Percentiles rank a stretch among this genome's conserved stretches.
phyloP scores from a whole-genome alignment of 2,797 vertebrate species.

The Sebastes reedi region DNA sequence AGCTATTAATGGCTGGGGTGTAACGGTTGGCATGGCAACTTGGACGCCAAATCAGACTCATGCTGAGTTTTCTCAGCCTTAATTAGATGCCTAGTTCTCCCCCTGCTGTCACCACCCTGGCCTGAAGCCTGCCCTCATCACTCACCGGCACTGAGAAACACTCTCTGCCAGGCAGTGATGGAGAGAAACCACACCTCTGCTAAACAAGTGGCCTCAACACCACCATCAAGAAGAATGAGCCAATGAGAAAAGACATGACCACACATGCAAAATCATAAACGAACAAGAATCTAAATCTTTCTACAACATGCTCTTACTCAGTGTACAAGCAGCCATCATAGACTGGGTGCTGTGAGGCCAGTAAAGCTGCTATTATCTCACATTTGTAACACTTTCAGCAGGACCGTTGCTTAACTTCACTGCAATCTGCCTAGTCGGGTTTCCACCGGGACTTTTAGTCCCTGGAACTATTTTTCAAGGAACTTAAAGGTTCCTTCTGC shows the following conservation, averaged over 20 bases:
- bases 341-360: neutral
- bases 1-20: slow-evolving; percentile 38
- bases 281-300: neutral
- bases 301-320: too few species aligned
- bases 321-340: too few species aligned
- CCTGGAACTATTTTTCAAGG: too few species aligned
- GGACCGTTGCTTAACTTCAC: neutral
- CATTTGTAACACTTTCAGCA: slow-evolving; percentile 5
- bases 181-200: slow-evolving; percentile 31
- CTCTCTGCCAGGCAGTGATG: neutral
- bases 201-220: neutral
- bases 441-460: too few species aligned
- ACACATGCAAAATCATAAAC: neutral
- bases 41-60: slow-evolving; percentile 44
- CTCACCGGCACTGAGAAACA: slow-evolving; percentile 26
- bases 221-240: neutral
- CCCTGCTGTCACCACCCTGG: slow-evolving; percentile 50
- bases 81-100: slow-evolving; percentile 60
- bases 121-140: slow-evolving; percentile 49
- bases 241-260: neutral
- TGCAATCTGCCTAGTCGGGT: neutral
- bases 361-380: neutral
- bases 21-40: slow-evolving; percentile 62
- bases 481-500: too few species aligned
- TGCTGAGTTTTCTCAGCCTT: slow-evolving; percentile 50